Evolutionary conservation across 2,888 invertebrate genomes (phyloP).

Genomic region (Aethes cnicana): DNA sequence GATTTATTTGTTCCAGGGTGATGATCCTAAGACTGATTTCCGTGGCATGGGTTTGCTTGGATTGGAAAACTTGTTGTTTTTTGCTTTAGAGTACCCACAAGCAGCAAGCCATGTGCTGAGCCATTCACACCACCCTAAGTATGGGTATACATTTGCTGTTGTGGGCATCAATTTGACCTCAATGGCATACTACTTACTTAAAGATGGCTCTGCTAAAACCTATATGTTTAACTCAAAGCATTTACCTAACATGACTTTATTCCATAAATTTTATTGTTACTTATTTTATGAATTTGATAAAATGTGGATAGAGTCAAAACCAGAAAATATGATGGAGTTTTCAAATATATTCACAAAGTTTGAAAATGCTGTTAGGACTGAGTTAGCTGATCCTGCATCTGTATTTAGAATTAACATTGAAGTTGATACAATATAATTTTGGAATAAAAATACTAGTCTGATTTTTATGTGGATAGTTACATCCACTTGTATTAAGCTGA

Average conservation of each 20-base stretch:
- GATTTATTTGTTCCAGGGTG: constrained; percentile 85
- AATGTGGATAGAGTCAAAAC: constrained; percentile 96
- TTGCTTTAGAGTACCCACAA: constrained; percentile 90
- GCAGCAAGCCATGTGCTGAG: constrained; percentile 91
- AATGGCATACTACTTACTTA: constrained; percentile 91
- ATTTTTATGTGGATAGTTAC: constrained; percentile 4
- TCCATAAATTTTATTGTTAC: constrained; percentile 96
- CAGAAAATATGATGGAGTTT: constrained; percentile 97
- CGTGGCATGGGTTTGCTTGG: constrained; percentile 98
- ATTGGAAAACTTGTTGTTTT: constrained; percentile 94
- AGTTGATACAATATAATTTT: constrained; percentile 83
- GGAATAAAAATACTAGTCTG: constrained; percentile 9
- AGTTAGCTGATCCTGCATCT: constrained; percentile 86
- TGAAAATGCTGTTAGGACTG: constrained; percentile 86
- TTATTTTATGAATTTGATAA: constrained; percentile 97
- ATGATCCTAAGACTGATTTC: constrained; percentile 99
- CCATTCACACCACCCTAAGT: constrained; percentile 93
- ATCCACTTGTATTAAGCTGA: no score
- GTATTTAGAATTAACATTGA: constrained; percentile 91
- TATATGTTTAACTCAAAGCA: constrained; percentile 94
- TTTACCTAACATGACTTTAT: constrained; percentile 87
- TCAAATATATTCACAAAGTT: constrained; percentile 93
- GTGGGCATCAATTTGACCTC: constrained; percentile 97
- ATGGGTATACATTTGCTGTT: constrained; percentile 95
- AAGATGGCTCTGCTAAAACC: constrained; percentile 91